Evolutionary conservation across 2,113 vertebrate species (phyloP).

Genomic region (Apodemus speciosus): DNA sequence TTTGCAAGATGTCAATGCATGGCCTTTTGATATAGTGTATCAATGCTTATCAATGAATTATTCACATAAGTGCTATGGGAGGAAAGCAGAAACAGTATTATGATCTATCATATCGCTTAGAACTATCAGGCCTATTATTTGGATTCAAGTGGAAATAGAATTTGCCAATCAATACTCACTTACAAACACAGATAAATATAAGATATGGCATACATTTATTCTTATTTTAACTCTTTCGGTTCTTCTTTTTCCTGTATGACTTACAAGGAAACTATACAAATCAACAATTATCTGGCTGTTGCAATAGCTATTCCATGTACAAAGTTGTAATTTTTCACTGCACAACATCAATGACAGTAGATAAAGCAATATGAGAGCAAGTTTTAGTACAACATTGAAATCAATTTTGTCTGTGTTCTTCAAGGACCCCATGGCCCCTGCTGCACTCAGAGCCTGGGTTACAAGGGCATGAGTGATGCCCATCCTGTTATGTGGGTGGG

Average conservation of each 20-base stretch:
- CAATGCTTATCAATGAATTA: background rate
- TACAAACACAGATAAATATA: background rate
- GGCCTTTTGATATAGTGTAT: background rate
- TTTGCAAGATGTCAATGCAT: background rate
- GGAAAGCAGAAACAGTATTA: background rate
- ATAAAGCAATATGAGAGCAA: background rate
- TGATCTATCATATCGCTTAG: background rate
- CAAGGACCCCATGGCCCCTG: background rate
- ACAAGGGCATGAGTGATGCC: no score
- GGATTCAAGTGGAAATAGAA: constrained; percentile 25
- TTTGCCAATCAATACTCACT: background rate
- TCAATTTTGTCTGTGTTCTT: background rate
- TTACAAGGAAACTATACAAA: background rate
- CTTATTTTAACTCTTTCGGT: background rate
- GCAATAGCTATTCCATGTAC: background rate
- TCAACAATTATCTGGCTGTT: background rate
- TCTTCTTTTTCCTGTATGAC: background rate
- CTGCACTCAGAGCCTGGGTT: background rate
- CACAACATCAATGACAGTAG: background rate
- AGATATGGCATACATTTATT: background rate
- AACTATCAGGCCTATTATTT: background rate
- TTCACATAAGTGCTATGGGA: background rate
- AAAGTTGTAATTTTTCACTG: background rate
- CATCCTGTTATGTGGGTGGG: background rate
- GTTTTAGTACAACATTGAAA: background rate